Percentiles rank a stretch among this genome's conserved stretches.
phyloP scores from a whole-genome alignment of 2,888 invertebrate genomes.

The Drosophila mercatorum region DNA sequence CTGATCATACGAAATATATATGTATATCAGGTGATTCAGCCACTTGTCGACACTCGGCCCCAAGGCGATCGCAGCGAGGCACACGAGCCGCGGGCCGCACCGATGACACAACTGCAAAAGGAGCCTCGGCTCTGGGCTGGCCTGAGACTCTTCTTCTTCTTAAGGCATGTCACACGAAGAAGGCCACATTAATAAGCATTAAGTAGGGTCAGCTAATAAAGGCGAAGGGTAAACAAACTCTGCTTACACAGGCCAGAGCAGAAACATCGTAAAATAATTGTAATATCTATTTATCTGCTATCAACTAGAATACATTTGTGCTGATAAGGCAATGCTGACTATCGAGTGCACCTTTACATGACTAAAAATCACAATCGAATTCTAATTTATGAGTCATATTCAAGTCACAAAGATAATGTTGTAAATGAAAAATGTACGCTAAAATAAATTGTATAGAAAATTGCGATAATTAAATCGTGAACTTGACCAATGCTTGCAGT shows the following conservation, averaged over 20 bases:
- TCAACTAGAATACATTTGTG: background rate
- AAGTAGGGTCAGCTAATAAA: background rate
- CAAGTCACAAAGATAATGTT: background rate
- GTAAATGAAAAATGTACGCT: too few relatives aligned
- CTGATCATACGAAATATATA: slow-evolving; percentile 28
- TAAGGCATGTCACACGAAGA: background rate
- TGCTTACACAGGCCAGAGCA: background rate
- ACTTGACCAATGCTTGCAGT: slow-evolving; percentile 18
- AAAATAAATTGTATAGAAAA: background rate
- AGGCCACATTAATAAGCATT: background rate
- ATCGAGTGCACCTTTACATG: background rate
- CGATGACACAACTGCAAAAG: slow-evolving; percentile 13
- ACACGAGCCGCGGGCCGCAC: slow-evolving; percentile 36
- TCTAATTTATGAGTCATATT: background rate
- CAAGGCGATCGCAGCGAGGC: slow-evolving; percentile 14
- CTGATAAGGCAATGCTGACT: background rate
- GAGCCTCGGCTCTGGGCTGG: slow-evolving; percentile 1
- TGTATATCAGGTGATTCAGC: slow-evolving; percentile 35
- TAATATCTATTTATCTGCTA: background rate
- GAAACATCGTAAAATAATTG: background rate
- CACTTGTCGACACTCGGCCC: slow-evolving; percentile 26
- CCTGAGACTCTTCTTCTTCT: background rate
- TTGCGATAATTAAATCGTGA: background rate
- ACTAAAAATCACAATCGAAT: background rate
- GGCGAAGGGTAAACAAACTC: background rate